A percentile compares a stretch with the other conserved stretches of the same genome.
Conservation (phyloP, 2,888 invertebrate genomes). For the Catocala nupta region DNA sequence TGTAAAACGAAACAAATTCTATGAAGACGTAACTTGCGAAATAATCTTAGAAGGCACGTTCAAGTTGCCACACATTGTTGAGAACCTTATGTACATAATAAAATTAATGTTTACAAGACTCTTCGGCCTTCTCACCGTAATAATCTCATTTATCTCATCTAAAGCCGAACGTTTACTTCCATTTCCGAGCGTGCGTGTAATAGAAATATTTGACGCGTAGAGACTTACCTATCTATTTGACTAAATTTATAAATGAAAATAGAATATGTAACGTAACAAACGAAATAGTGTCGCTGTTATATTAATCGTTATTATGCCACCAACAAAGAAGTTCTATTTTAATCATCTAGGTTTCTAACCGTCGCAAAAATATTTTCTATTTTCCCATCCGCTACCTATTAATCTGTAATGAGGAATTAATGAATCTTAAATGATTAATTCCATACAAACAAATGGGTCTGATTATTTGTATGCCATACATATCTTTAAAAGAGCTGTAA, state of each 20-base stretch:
- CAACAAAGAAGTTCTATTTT: no score
- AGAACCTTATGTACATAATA: conserved; percentile 47
- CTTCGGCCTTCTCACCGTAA: conserved; percentile 60
- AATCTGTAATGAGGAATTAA: no score
- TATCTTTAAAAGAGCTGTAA: no score
- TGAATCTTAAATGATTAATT: no score
- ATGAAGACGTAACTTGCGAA: conserved; percentile 31
- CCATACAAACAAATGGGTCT: no score
- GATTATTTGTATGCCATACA: no score
- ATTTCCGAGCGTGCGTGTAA: conserved; percentile 7
- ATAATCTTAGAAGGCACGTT: conserved; percentile 32
- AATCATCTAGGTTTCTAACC: no score
- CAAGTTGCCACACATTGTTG: conserved; percentile 49
- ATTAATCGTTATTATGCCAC: no score
- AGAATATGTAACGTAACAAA: no score
- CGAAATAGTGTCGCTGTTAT: no score
- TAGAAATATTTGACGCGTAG: not conserved
- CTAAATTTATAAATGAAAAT: not conserved
- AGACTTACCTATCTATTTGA: not conserved
- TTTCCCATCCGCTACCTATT: no score
- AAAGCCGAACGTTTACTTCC: conserved; percentile 24
- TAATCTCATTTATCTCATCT: conserved; percentile 53
- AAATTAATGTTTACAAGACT: conserved; percentile 65
- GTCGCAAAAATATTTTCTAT: no score
- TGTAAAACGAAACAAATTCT: conserved; percentile 36